Base-by-base conservation (phyloP, 1,140 invertebrate genomes). In the Dendroctonus ponderosae region DNA sequence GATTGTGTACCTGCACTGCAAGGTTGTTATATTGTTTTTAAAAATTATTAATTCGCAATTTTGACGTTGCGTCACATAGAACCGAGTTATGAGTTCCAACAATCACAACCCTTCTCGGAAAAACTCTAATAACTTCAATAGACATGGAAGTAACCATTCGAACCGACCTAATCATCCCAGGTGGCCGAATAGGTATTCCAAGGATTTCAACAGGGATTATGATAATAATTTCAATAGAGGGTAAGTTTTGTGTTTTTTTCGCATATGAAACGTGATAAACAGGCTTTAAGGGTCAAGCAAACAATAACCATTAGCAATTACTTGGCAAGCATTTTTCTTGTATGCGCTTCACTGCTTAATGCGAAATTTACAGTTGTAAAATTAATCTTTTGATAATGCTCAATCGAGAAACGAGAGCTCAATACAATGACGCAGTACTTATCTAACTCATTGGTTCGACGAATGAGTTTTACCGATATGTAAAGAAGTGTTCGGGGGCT, bases 201-300 rank as follows among this genome's bases (percentile, higher is more conserved):
- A 78, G 69, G 78, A 79, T 66, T 79, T 76, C 62, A 69, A 70
- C 58, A 74, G 77, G 61, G 78, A 79, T 53, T 79, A 73, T 66
- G 78, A 79, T 54, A 74, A 70, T 63, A 73, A 70, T 62, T 79
- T 77, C 62, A 79, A 74, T 69, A 69, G 76, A 67, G 75, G 77
- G 77, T 79, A 70, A 75, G 74, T 64, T 39, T 40, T 44, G 26
- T 26, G 1, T 26, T 26, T 26, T 26, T 26, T 26, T 26, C 1
- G 26, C 26, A 26, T 26, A 26, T 26, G 3, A 26, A 26, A 26
- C 26, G 26, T 26, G 26, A 26, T 26, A 26, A 26, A 26, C 26
- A 26, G 26, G 26, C 26, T 26, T 26, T 3, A 26, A 26, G 3
- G 26, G 26, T 26, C 26, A 26, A 26, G 26, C 26, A 26, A 26